phyloP scores from a whole-genome alignment of 2,797 vertebrate species.

The Enteromius thamalakanensis region DNA sequence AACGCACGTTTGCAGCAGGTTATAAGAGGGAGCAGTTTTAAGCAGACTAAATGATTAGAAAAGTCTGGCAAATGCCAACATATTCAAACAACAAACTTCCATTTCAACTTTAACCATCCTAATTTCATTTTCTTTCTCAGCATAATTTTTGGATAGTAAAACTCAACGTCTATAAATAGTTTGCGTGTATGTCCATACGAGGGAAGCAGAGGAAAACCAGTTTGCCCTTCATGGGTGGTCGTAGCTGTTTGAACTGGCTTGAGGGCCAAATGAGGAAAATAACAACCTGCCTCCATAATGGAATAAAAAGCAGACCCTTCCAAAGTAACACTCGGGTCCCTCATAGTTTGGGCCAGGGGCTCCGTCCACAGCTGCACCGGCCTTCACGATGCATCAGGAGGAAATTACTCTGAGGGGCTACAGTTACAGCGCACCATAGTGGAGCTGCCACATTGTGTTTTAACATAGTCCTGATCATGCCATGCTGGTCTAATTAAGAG shows the following conservation, averaged over 20 bases:
- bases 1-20: not conserved
- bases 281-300: slow-evolving; percentile 56
- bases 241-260: slow-evolving; percentile 62
- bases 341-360: slow-evolving; percentile 1
- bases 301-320: slow-evolving; percentile 27
- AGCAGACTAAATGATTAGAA: not conserved
- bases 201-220: slow-evolving; percentile 43
- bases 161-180: not conserved
- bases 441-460: slow-evolving; percentile 71
- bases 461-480: slow-evolving; percentile 65
- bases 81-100: not conserved
- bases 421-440: slow-evolving; percentile 64
- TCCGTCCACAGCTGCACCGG: slow-evolving; percentile 6
- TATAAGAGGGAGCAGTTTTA: not conserved
- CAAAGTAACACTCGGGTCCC: slow-evolving; percentile 25
- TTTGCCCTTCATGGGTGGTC: slow-evolving; percentile 72
- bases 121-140: not conserved
- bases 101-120: not conserved
- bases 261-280: slow-evolving; percentile 64
- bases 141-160: slow-evolving; percentile 47
- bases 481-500: slow-evolving; percentile 75
- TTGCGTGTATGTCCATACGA: slow-evolving; percentile 6
- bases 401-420: slow-evolving; percentile 62
- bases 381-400: slow-evolving; percentile 54
- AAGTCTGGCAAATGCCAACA: not conserved